Evolutionary conservation across 2,888 invertebrate species (phyloP), one percentile per base, ranked within the genome.

Genomic region (Loripinus fragilis): DNA sequence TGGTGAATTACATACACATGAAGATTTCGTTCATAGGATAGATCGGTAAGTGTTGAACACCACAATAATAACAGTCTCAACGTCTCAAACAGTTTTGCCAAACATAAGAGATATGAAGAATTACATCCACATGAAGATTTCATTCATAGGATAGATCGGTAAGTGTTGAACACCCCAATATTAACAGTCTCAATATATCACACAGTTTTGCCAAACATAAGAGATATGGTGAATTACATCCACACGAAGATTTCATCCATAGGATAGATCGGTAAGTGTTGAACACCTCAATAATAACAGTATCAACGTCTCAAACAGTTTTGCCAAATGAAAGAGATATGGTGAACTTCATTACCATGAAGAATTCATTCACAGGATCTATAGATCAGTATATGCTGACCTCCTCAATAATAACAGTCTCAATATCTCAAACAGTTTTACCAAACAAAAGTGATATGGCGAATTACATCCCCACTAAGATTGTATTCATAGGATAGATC

Each of bases 101-200:
- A 81, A 42, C 84, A 84, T 42, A 81, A 81, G 45, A 75, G 77
- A 55, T 81, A 80, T 50, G 76, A 74, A 0, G 69, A 69, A 0
- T 74, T 84, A 0, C 81, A 81, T 52, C 60, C 73, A 8, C 84
- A 81, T 48, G 84, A 84, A 70, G 35, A 33, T 23, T 81, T 84
- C 41, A 81, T 84, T 10, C 84, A 84, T 38, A 70, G 70, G 23
- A 65, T 69, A 2, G 84, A 84, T 76, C 69, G 79, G 84, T 84
- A 76, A 60, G 70, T 41, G n/a, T n/a, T n/a, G n/a, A n/a, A n/a
- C n/a, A n/a, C n/a, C n/a, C n/a, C n/a, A n/a, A n/a, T n/a, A n/a
- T n/a, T n/a, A n/a, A 72, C 73, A 38, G 72, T 25, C 50, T 75
- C 1, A 65, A 67, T 8, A 71, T 84, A 7, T 72, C 48, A 5